A percentile compares a stretch with the other conserved stretches of the same genome.
Conservation (phyloP, 2,888 invertebrate genomes). For the Dolomedes plantarius region DNA sequence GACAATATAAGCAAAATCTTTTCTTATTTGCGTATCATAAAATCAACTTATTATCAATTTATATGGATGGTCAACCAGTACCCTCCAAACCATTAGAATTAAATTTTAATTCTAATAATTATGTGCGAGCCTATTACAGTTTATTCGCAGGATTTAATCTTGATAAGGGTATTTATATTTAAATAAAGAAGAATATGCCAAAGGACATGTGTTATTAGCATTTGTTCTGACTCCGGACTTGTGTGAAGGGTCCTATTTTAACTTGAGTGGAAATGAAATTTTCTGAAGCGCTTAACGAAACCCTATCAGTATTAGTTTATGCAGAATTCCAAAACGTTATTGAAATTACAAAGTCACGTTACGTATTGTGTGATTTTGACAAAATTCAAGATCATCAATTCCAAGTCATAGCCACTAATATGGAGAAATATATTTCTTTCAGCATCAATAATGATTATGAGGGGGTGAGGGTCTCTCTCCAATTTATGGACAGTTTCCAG, state of each 20-base stretch:
- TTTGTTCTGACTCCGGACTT: constrained; percentile 15
- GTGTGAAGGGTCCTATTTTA: neutral
- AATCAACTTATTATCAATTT: neutral
- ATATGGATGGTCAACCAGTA: neutral
- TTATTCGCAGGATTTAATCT: neutral
- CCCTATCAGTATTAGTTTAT: neutral
- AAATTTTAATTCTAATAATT: neutral
- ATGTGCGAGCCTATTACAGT: neutral
- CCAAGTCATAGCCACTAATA: too few species aligned
- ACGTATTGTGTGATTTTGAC: constrained; percentile 7
- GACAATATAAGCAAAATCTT: constrained; percentile 13
- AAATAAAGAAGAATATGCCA: neutral
- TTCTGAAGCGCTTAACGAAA: neutral
- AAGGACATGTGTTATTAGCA: neutral
- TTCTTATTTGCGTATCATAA: neutral
- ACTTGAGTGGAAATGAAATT: neutral
- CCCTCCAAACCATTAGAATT: neutral
- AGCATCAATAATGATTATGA: too few species aligned
- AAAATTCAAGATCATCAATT: too few species aligned
- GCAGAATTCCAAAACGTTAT: constrained; percentile 26
- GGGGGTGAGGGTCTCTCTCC: too few species aligned
- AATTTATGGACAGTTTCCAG: too few species aligned
- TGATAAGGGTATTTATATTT: neutral
- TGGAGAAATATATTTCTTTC: too few species aligned
- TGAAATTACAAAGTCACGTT: constrained; percentile 20